Conservation (phyloP, 2,797 vertebrate genomes). For the Gallinago stenura region DNA sequence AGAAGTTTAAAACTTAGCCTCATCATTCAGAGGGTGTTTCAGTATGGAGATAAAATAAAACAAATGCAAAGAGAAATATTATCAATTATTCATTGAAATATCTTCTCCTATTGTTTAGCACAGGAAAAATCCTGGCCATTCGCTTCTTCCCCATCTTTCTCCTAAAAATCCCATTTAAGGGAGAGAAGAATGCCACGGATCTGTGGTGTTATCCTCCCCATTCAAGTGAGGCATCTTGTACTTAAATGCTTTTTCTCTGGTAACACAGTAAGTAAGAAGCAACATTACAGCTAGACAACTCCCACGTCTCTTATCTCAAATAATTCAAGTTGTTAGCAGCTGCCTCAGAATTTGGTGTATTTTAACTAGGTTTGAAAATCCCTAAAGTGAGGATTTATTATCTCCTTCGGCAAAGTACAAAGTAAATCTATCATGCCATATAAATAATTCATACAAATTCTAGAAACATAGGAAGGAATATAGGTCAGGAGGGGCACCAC, state of each 20-base stretch:
- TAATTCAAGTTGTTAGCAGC: background rate
- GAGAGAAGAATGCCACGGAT: background rate
- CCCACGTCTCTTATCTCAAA: background rate
- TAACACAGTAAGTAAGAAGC: background rate
- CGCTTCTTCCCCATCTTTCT: background rate
- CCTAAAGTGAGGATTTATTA: conserved; percentile 30
- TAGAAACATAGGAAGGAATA: background rate
- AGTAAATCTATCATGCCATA: conserved; percentile 17
- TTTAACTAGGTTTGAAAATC: conserved; percentile 42
- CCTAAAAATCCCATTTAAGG: background rate
- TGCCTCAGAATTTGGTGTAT: background rate
- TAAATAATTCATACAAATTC: conserved; percentile 49
- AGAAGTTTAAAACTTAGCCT: background rate
- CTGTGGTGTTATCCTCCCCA: background rate
- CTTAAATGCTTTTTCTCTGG: background rate
- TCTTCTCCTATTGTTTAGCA: background rate
- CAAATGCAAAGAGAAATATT: background rate
- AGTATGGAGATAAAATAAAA: background rate
- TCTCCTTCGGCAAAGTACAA: background rate
- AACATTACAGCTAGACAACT: background rate
- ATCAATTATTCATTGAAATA: background rate
- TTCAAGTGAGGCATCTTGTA: background rate
- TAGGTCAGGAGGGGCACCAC: conserved; percentile 2
- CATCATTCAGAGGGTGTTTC: background rate
- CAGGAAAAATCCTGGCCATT: background rate